Evolutionary conservation across 1,140 invertebrate species (phyloP).

Genomic region (Drosophila auraria): DNA sequence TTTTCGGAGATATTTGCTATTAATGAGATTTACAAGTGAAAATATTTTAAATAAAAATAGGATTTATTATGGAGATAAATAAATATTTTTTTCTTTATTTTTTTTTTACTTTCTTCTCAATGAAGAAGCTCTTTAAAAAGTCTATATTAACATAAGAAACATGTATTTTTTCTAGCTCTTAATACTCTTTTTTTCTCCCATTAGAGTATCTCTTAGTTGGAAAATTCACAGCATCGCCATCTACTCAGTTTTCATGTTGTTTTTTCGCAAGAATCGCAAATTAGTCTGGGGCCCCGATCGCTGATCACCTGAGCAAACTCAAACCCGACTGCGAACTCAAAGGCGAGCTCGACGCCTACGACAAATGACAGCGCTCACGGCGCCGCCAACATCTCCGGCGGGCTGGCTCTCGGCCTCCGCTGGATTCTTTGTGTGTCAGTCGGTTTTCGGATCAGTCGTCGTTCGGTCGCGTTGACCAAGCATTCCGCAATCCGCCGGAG

Average conservation of each 20-base stretch:
- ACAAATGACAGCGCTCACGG: slow-evolving; percentile 42
- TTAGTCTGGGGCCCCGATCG: slow-evolving; percentile 62
- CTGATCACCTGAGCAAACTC: slow-evolving; percentile 61
- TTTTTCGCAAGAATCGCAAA: slow-evolving; percentile 82
- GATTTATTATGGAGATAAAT: too few species aligned
- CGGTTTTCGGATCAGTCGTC: slow-evolving; percentile 49
- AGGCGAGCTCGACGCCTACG: slow-evolving; percentile 55
- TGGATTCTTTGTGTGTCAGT: slow-evolving; percentile 64
- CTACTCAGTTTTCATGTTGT: slow-evolving; percentile 19
- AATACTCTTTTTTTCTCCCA: background rate
- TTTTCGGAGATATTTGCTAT: background rate
- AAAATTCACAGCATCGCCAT: background rate
- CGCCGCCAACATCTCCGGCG: slow-evolving; percentile 41
- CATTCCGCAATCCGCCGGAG: background rate
- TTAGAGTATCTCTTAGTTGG: slow-evolving; percentile 18
- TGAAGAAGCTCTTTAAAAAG: background rate
- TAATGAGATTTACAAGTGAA: too few species aligned
- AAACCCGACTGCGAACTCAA: slow-evolving; percentile 46
- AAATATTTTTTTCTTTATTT: too few species aligned
- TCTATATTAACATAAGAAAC: background rate
- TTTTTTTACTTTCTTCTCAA: background rate
- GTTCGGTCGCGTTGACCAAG: slow-evolving; percentile 37
- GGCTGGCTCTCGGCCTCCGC: slow-evolving; percentile 24
- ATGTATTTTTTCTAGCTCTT: background rate
- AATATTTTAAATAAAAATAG: too few species aligned